phyloP scores from a whole-genome alignment of 2,888 invertebrate species.

The Mythimna pallens region DNA sequence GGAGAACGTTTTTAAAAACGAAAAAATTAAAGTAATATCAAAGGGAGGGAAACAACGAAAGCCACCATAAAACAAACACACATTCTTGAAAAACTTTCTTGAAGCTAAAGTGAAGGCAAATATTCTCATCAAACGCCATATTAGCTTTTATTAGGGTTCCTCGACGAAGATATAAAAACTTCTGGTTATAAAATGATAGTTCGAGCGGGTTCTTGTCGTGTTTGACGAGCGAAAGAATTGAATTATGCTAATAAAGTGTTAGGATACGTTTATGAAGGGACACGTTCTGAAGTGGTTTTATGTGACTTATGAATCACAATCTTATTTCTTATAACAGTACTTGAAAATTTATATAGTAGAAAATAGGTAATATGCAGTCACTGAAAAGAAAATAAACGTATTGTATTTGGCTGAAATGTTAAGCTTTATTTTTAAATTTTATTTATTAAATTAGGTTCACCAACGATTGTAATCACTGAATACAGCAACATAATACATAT shows the following conservation, averaged over 20 bases:
- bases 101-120: constrained; percentile 38
- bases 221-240: constrained; percentile 61
- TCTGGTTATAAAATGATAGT: constrained; percentile 54
- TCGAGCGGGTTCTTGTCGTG: constrained; percentile 43
- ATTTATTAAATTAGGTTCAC: no score
- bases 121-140: constrained; percentile 59
- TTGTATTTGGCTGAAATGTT: no score
- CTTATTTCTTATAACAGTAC: background rate
- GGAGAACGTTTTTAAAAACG: no score
- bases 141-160: constrained; percentile 63
- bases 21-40: background rate
- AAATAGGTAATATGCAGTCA: background rate
- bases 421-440: no score
- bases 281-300: constrained; percentile 34
- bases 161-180: constrained; percentile 58
- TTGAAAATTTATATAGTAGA: background rate
- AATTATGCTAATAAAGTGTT: constrained; percentile 54
- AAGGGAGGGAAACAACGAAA: background rate
- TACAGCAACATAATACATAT: no score
- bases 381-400: no score
- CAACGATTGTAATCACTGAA: no score
- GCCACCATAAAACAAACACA: constrained; percentile 28
- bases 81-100: constrained; percentile 18
- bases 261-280: constrained; percentile 49
- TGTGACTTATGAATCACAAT: constrained; percentile 17